These are phyloP conservation scores for Collichthys lucidus DNA, from an alignment of 2,113 vertebrate species.

Conservation along the genomic window DNA sequence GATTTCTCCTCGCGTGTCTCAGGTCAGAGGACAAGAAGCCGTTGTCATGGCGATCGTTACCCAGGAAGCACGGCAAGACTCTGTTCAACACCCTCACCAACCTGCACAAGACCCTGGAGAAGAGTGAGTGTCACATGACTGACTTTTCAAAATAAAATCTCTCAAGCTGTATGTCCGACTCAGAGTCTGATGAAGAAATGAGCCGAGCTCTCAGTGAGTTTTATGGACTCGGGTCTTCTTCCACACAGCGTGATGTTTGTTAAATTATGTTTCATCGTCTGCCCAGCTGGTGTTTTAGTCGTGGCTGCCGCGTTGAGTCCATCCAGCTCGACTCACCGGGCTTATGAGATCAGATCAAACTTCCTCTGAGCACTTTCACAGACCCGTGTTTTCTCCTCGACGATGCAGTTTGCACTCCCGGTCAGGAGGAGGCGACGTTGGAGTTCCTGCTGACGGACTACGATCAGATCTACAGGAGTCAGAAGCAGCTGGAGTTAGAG, in stretches of 20 bases:
- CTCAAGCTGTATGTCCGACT: too few relatives aligned
- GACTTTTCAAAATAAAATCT: neutral
- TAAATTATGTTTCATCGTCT: too few relatives aligned
- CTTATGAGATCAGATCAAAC: too few relatives aligned
- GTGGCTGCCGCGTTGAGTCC: too few relatives aligned
- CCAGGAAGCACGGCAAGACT: conserved; percentile 90
- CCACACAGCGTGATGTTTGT: too few relatives aligned
- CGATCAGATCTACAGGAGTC: conserved; percentile 89
- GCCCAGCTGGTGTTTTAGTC: too few relatives aligned
- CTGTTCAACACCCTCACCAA: conserved; percentile 86
- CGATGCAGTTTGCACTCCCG: conserved; percentile 88
- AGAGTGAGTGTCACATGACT: conserved; percentile 83
- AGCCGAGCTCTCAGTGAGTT: too few relatives aligned
- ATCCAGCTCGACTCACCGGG: too few relatives aligned
- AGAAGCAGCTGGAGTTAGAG: conserved; percentile 93
- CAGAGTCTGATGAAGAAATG: too few relatives aligned
- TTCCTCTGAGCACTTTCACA: neutral
- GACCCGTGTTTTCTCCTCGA: neutral
- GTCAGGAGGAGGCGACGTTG: conserved; percentile 91
- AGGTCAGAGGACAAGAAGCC: conserved; percentile 93
- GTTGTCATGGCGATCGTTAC: conserved; percentile 87
- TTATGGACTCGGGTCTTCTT: too few relatives aligned
- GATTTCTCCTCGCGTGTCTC: neutral
- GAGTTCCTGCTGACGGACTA: conserved; percentile 94
- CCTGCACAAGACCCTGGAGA: conserved; percentile 91